Conservation (phyloP, 1,140 invertebrate species). For the Drosophila arawakana region DNA sequence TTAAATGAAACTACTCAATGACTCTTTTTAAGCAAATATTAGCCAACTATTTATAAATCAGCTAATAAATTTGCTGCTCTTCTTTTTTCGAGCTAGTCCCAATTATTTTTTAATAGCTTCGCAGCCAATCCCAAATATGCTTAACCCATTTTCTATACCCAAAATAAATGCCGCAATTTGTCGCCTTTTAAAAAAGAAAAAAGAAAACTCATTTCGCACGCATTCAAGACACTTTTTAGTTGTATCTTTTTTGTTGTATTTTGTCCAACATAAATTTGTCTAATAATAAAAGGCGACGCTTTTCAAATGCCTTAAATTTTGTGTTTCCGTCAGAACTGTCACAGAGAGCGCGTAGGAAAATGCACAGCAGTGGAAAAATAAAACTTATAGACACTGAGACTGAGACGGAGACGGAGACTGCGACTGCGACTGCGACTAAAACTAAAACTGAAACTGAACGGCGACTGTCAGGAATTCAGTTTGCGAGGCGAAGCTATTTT, state of each 20-base stretch:
- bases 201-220: background rate
- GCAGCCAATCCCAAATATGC: conserved; percentile 30
- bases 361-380: background rate
- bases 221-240: conserved; percentile 22
- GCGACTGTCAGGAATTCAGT: conserved; percentile 54
- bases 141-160: conserved; percentile 37
- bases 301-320: conserved; percentile 66
- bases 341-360: too few species aligned
- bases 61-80: background rate
- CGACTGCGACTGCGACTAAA: conserved; percentile 1
- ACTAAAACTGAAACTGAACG: conserved; percentile 17
- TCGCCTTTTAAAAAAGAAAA: conserved; percentile 29
- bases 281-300: conserved; percentile 61
- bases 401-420: too few species aligned
- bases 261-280: conserved; percentile 59
- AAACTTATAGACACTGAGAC: background rate
- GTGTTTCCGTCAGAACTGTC: conserved; percentile 71
- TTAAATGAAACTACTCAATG: too few species aligned
- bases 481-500: conserved; percentile 67
- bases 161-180: conserved; percentile 51
- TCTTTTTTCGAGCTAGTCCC: conserved; percentile 3
- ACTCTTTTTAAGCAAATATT: too few species aligned
- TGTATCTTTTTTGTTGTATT: conserved; percentile 1
- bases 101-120: conserved; percentile 11
- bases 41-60: too few species aligned